Evolutionary conservation across 2,113 vertebrate genomes (phyloP), one percentile per base, ranked within the genome.

Genomic region (Suricata suricatta): DNA sequence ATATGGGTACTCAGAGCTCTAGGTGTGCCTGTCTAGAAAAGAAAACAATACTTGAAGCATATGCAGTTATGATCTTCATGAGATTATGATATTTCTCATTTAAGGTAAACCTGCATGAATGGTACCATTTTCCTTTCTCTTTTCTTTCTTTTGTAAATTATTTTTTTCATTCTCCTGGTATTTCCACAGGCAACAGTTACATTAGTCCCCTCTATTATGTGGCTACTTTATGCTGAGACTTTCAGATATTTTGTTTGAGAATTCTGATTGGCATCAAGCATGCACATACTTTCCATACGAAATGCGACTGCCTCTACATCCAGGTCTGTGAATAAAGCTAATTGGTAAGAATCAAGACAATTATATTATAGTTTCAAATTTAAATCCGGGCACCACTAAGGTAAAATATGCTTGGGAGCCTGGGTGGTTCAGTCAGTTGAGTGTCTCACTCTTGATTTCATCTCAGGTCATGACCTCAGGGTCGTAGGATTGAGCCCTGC

Each of bases 361-460:
- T 86, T 76, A 11, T 21, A 89, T 92, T 93, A 88, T 71, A 88
- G 38, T 47, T 77, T 91, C 72, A 93, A 79, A 83, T 91, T 90
- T 52, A 90, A 9, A 3, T 47, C 16, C 92, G 15, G 38, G 38
- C 35, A 88, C 4, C 11, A 54, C 5, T 35, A 44, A 90, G 82
- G 17, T 60, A 60, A 57, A 23, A 60, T 60, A 60, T 60, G 57
- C 57, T 23, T 23, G 8, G 57, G 52, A 17, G 17, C 52, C 16
- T 54, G 52, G 52, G 57, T 60, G 57, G 57, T 8, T 60, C 21
- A 23, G 21, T 60, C 57, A 23, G 21, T 60, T 60, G 57, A 60
- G 8, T 23, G 57, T 23, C 57, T 60, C 21, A 60, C 57, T 60
- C 57, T 60, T 60, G 57, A 60, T 8, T 60, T 60, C 21, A 23